phyloP scores from a whole-genome alignment of 2,113 vertebrate genomes.

The Misgurnus anguillicaudatus region DNA sequence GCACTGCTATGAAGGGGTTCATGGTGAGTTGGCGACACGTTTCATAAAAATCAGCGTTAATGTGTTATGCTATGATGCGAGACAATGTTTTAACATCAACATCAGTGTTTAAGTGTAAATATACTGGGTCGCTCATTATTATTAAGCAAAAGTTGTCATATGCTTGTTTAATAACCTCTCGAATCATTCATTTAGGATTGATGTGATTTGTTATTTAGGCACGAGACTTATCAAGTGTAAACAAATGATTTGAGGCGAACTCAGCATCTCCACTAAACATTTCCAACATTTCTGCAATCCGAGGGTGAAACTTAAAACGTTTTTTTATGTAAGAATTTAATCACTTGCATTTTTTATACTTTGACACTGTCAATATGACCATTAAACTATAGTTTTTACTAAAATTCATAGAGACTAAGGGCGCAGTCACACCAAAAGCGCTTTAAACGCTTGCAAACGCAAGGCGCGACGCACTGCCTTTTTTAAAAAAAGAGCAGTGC shows the following conservation, averaged over 20 bases:
- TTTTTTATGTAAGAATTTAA: no score
- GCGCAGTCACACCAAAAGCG: no score
- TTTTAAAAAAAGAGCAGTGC: no score
- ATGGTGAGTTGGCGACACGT: constrained; percentile 39
- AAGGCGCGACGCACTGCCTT: no score
- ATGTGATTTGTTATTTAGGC: background rate
- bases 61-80: background rate
- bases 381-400: no score
- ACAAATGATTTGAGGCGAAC: background rate
- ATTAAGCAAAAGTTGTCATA: background rate
- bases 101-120: background rate
- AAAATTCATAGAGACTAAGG: no score
- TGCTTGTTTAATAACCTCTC: background rate
- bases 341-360: no score
- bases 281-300: no score
- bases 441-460: no score
- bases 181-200: background rate
- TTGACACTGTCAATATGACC: no score
- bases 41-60: constrained; percentile 14
- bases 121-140: background rate
- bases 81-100: background rate
- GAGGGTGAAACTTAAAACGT: no score
- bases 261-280: no score
- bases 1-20: background rate
- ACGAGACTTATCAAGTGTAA: background rate